phyloP scores from a whole-genome alignment of 2,113 vertebrate species.

The Manacus vitellinus region DNA sequence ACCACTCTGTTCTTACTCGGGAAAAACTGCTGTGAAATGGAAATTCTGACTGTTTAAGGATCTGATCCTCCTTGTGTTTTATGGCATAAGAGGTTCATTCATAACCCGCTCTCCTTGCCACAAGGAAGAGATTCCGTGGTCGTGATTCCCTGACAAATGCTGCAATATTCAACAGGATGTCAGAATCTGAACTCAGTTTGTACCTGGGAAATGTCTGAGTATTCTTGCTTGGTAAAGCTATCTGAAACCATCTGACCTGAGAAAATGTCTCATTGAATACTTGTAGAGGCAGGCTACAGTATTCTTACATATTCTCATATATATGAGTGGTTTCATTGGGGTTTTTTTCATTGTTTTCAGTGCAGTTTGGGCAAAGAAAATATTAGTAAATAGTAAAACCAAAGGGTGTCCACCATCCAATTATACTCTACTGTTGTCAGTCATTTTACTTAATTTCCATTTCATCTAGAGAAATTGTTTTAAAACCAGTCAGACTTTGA shows the following conservation, averaged over 20 bases:
- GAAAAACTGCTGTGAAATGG: conserved; percentile 45
- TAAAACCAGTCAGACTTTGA: not conserved
- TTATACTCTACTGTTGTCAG: not conserved
- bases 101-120: conserved; percentile 35
- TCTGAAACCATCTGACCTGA: not conserved
- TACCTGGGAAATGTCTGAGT: not conserved
- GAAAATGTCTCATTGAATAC: not conserved
- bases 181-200: not conserved
- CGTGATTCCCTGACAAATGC: not conserved
- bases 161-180: not conserved
- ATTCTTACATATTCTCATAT: not conserved
- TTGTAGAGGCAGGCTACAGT: not conserved
- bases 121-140: not conserved
- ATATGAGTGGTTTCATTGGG: not conserved
- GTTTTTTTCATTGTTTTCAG: not conserved
- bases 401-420: not conserved
- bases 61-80: conserved; percentile 18
- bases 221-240: not conserved
- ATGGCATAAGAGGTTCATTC: not conserved
- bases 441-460: not conserved
- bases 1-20: conserved; percentile 18
- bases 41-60: conserved; percentile 43
- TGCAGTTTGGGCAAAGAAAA: not conserved
- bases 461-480: not conserved
- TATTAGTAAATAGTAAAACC: not conserved